Evolutionary conservation across 2,797 vertebrate species (phyloP).

Genomic region (Mormyrops attenuatus): DNA sequence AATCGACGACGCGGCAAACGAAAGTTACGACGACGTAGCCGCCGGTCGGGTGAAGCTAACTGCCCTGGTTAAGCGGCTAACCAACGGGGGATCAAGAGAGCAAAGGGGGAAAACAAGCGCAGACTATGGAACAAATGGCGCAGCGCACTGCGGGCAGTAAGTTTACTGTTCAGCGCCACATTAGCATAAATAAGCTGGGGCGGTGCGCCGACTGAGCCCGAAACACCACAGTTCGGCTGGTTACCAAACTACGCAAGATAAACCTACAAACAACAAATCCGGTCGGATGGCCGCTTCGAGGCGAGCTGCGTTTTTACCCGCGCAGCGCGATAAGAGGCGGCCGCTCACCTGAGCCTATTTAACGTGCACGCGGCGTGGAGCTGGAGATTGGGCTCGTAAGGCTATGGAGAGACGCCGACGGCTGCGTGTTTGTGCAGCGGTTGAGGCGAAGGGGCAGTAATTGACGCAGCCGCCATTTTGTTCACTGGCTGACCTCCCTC

Average conservation of each 20-base stretch:
- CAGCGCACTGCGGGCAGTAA: background rate
- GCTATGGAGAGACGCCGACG: constrained; percentile 56
- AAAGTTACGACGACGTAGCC: background rate
- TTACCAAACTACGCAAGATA: background rate
- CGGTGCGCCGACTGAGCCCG: background rate
- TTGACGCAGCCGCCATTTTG: constrained; percentile 87
- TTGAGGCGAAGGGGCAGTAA: constrained; percentile 75
- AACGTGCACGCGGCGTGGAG: constrained; percentile 73
- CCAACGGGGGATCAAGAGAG: background rate
- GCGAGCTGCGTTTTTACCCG: background rate
- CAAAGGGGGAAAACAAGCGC: background rate
- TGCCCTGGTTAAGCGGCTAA: background rate
- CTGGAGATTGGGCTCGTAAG: constrained; percentile 60
- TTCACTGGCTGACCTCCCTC: constrained; percentile 63
- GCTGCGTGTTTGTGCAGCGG: constrained; percentile 73
- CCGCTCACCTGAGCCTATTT: constrained; percentile 64
- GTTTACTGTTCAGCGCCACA: background rate
- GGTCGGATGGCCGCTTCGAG: background rate
- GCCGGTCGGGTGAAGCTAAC: background rate
- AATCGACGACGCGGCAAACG: background rate
- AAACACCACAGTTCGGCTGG: background rate
- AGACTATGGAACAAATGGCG: background rate
- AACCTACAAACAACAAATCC: background rate
- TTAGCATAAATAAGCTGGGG: background rate
- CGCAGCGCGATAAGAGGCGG: background rate